These are phyloP conservation scores for Oplegnathus fasciatus DNA, from an alignment of 2,113 vertebrate species.

Conservation along the genomic window DNA sequence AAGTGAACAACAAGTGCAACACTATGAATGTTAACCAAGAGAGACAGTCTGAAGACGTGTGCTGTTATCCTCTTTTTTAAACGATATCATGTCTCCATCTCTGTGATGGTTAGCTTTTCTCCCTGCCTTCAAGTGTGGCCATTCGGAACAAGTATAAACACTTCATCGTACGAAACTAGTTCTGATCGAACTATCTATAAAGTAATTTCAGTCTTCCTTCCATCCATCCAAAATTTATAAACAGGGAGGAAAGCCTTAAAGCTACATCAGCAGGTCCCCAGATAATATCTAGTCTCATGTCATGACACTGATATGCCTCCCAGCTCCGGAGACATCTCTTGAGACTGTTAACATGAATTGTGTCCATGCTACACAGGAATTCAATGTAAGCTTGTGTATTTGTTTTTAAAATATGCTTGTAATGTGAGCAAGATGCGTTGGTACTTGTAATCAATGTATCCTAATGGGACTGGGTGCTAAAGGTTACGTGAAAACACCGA, in stretches of 20 bases:
- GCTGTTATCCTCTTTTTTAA: too few species aligned
- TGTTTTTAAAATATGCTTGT: not conserved
- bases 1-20: too few species aligned
- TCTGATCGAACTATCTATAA: too few species aligned
- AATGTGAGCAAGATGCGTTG: not conserved
- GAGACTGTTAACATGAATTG: slow-evolving; percentile 3
- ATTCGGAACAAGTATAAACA: too few species aligned
- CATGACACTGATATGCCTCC: slow-evolving; percentile 34
- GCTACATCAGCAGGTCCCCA: not conserved
- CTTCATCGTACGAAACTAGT: too few species aligned
- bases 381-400: slow-evolving; percentile 4
- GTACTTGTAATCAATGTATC: not conserved
- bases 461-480: not conserved
- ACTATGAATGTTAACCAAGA: too few species aligned
- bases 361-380: not conserved
- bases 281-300: slow-evolving; percentile 30
- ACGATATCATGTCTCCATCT: too few species aligned
- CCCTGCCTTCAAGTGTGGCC: too few species aligned
- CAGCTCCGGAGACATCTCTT: slow-evolving; percentile 23
- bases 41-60: too few species aligned
- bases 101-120: too few species aligned
- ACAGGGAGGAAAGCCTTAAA: not conserved
- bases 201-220: not conserved
- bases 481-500: slow-evolving; percentile 7
- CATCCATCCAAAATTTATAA: not conserved